phyloP scores from a whole-genome alignment of 2,888 invertebrate genomes.

The Piscicola geometra region DNA sequence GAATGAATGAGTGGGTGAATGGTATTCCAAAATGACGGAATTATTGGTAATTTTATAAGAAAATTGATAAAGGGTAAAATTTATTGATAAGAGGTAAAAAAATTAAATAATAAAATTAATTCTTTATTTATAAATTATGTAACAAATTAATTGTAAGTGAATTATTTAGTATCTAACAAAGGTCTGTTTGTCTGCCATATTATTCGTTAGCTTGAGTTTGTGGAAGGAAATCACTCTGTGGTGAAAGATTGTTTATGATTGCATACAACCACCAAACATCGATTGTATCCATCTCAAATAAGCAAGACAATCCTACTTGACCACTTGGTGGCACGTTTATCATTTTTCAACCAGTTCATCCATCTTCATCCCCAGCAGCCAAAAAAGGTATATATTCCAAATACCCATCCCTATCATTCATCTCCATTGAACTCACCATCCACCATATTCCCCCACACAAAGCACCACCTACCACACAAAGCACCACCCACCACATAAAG shows the following conservation, averaged over 20 bases:
- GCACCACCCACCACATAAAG: too few relatives aligned
- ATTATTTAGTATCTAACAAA: neutral
- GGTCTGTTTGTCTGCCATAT: constrained; percentile 6
- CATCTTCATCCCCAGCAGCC: neutral
- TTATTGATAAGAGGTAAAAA: too few relatives aligned
- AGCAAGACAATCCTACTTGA: too few relatives aligned
- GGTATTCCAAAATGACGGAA: too few relatives aligned
- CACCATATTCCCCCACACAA: neutral
- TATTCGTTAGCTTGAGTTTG: constrained; percentile 30
- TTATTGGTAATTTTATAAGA: too few relatives aligned
- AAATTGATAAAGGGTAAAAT: too few relatives aligned
- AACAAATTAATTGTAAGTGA: neutral
- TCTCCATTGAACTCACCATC: neutral
- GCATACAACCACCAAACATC: too few relatives aligned
- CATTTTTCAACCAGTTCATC: neutral
- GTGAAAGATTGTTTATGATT: neutral
- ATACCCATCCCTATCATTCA: neutral
- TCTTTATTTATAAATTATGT: neutral
- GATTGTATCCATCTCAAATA: too few relatives aligned
- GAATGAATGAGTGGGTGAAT: too few relatives aligned
- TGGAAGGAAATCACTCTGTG: constrained; percentile 14
- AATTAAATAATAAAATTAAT: neutral
- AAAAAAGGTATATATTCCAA: neutral
- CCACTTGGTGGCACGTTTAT: too few relatives aligned
- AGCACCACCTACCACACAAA: too few relatives aligned